phyloP scores from a whole-genome alignment of 1,140 invertebrate genomes.

The Nymphalis io region DNA sequence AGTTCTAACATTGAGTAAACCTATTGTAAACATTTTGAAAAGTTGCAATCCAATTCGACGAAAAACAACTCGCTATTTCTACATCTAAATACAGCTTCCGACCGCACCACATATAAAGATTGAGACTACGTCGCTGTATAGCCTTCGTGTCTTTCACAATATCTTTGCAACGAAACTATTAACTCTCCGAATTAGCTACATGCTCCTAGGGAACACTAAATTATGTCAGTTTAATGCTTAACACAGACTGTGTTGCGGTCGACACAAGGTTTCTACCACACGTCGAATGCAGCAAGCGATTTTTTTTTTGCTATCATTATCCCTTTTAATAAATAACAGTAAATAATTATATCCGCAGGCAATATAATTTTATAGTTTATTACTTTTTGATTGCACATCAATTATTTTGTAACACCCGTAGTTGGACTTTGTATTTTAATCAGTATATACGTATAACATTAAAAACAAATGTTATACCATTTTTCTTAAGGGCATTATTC shows the following conservation, averaged over 20 bases:
- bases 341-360: too few species aligned
- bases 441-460: too few species aligned
- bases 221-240: constrained; percentile 6
- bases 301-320: neutral
- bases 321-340: too few species aligned
- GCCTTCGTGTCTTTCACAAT: neutral
- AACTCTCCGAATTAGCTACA: neutral
- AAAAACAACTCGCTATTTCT: neutral
- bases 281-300: neutral
- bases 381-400: too few species aligned
- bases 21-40: too few species aligned
- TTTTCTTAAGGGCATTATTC: neutral
- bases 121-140: neutral
- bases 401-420: too few species aligned
- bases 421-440: too few species aligned
- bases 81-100: neutral
- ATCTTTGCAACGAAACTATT: constrained; percentile 12
- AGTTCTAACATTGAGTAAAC: too few species aligned
- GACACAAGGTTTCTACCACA: neutral
- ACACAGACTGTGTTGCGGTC: neutral
- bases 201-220: neutral
- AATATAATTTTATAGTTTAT: neutral
- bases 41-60: neutral
- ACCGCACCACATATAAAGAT: neutral
- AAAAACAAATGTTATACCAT: too few species aligned